Percentiles rank a stretch among this genome's conserved stretches.
These are phyloP conservation scores for Phasianus colchicus DNA, from an alignment of 2,113 vertebrate species.

Conservation along the genomic window DNA sequence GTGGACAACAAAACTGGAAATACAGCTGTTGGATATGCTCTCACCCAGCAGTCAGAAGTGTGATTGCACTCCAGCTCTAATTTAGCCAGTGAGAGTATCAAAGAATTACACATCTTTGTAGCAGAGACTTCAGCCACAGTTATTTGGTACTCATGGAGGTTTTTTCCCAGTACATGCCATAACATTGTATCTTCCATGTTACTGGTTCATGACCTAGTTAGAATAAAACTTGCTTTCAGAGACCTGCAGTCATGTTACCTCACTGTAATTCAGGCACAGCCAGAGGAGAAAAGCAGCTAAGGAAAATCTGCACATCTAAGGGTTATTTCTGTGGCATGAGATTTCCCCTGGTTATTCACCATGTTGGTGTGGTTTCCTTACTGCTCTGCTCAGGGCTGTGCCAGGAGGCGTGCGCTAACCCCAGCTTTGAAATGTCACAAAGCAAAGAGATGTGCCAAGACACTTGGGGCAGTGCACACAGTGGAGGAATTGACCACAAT, in stretches of 20 bases:
- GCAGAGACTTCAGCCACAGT: not conserved
- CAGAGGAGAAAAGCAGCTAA: not conserved
- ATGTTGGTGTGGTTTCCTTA: not conserved
- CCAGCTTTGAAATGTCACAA: not conserved
- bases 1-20: not conserved
- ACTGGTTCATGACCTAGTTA: not conserved
- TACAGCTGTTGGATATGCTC: not conserved
- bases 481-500: not conserved
- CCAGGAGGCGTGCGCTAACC: not conserved
- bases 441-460: not conserved
- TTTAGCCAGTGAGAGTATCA: not conserved
- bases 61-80: not conserved
- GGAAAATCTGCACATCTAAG: not conserved
- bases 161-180: not conserved
- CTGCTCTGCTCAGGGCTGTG: not conserved
- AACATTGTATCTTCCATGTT: not conserved
- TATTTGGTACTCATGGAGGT: not conserved
- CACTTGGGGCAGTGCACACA: rapidly evolving
- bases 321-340: not conserved
- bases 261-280: not conserved
- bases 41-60: not conserved
- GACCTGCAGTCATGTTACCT: not conserved
- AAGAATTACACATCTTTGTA: not conserved
- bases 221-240: not conserved
- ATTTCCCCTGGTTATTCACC: not conserved